phyloP scores from a whole-genome alignment of 2,113 vertebrate genomes.

The Trogon melanurus region DNA sequence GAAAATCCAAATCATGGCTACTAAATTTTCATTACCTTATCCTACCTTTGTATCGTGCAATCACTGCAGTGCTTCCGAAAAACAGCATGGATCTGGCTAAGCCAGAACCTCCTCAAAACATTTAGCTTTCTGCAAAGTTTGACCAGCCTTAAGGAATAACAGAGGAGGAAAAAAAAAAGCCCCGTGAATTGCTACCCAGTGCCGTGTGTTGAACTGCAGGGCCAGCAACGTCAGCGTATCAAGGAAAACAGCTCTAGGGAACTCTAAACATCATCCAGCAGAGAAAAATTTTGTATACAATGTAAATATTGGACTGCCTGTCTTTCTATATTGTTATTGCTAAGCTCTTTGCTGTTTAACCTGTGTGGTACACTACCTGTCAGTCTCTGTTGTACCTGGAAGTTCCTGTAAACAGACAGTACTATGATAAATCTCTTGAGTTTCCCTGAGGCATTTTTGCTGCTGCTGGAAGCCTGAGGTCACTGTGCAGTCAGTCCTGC shows the following conservation, averaged over 20 bases:
- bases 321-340: conserved; percentile 23
- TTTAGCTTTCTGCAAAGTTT: background rate
- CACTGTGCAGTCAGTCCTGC: conserved; percentile 69
- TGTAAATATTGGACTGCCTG: conserved; percentile 33
- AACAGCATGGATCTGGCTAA: background rate
- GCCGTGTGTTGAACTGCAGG: conserved; percentile 15
- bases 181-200: background rate
- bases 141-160: background rate
- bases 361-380: conserved; percentile 46
- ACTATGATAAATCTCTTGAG: conserved; percentile 67
- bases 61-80: background rate
- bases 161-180: background rate
- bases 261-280: background rate
- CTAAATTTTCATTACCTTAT: background rate
- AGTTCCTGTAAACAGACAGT: conserved; percentile 61
- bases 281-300: conserved; percentile 10
- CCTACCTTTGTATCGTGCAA: background rate
- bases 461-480: conserved; percentile 56
- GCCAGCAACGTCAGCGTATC: background rate
- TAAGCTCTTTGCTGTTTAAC: conserved; percentile 43
- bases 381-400: conserved; percentile 63
- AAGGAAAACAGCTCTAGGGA: conserved; percentile 35
- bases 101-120: background rate
- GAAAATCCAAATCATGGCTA: background rate
- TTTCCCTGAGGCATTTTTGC: conserved; percentile 55